Conservation (phyloP, 2,888 invertebrate genomes). For the Nudaria mundana region DNA sequence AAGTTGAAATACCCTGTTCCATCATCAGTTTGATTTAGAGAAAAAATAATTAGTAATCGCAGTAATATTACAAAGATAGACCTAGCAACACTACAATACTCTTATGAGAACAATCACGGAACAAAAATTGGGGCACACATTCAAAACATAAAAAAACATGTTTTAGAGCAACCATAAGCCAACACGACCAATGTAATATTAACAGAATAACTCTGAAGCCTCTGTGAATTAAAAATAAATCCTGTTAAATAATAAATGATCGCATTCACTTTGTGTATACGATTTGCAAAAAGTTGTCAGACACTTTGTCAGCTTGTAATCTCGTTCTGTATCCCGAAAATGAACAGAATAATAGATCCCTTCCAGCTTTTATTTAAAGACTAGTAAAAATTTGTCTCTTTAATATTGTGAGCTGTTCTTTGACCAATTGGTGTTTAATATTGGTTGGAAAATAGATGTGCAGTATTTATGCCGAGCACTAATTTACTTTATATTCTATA, state of each 20-base stretch:
- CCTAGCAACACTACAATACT: no score
- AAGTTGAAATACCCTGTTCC: no score
- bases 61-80: no score
- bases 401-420: slow-evolving; percentile 26
- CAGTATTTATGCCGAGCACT: no score
- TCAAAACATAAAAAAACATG: slow-evolving; percentile 32
- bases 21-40: no score
- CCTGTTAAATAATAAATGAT: slow-evolving; percentile 31
- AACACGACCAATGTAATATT: slow-evolving; percentile 19
- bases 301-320: slow-evolving; percentile 40
- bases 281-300: slow-evolving; percentile 34
- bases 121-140: no score
- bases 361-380: slow-evolving; percentile 8
- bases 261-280: slow-evolving; percentile 26
- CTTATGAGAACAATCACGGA: no score
- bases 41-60: no score
- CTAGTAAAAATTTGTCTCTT: slow-evolving; percentile 30
- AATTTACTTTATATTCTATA: no score
- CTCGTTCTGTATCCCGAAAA: slow-evolving; percentile 35
- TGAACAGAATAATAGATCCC: slow-evolving; percentile 29
- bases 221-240: slow-evolving; percentile 28
- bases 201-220: slow-evolving; percentile 35
- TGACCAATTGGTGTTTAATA: slow-evolving; percentile 18
- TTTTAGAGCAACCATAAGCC: slow-evolving; percentile 10
- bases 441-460: slow-evolving; percentile 17